phyloP scores from a whole-genome alignment of 2,113 vertebrate genomes.

The Corydoras maculifer region DNA sequence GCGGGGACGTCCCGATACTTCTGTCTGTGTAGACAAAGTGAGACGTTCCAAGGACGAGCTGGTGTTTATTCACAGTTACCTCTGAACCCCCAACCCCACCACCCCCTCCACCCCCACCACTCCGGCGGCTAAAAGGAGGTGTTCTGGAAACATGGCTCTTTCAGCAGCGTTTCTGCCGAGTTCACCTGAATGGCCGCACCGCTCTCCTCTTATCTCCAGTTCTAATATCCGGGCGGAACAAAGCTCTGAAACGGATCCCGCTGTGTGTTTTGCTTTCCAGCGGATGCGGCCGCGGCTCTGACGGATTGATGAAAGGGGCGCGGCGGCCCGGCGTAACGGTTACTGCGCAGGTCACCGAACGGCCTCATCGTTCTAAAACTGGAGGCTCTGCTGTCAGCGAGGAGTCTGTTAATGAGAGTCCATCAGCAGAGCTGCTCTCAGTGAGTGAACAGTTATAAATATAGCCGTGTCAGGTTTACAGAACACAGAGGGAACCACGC shows the following conservation, averaged over 20 bases:
- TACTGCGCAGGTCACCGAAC: background rate
- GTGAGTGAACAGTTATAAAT: too few species aligned
- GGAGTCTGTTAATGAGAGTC: conserved; percentile 16
- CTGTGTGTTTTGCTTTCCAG: conserved; percentile 31
- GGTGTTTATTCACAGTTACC: too few species aligned
- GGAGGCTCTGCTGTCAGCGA: conserved; percentile 27
- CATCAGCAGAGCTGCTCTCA: background rate
- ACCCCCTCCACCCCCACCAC: too few species aligned
- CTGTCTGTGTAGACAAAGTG: too few species aligned
- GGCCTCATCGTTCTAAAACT: conserved; percentile 18
- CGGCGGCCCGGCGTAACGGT: conserved; percentile 16
- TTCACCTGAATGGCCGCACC: conserved; percentile 18
- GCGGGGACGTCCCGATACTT: too few species aligned
- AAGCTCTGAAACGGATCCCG: conserved; percentile 21
- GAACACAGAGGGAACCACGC: too few species aligned
- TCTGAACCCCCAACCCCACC: too few species aligned
- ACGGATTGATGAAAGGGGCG: conserved; percentile 40
- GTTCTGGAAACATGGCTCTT: conserved; percentile 17
- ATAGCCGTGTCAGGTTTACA: too few species aligned
- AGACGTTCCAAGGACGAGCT: too few species aligned
- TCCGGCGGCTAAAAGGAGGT: too few species aligned
- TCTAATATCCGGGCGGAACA: conserved; percentile 45
- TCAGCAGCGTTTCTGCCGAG: conserved; percentile 2
- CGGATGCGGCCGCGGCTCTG: conserved; percentile 29
- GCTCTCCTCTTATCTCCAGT: conserved; percentile 32